Base-by-base conservation (phyloP, 2,113 vertebrate genomes). In the Megaceryle torquata region DNA sequence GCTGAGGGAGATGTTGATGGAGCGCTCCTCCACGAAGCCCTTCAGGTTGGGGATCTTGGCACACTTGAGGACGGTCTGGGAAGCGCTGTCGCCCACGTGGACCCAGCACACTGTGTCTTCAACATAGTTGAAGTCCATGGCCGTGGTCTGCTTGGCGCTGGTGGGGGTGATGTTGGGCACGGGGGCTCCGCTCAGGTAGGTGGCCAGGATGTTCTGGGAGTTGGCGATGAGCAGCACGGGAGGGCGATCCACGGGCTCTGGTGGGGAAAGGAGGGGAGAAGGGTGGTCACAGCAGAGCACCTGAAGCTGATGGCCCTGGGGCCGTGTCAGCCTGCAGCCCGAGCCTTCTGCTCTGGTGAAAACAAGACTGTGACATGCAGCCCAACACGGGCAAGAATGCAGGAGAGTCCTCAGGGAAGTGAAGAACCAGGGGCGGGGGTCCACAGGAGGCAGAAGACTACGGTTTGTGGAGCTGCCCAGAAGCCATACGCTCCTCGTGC, bases 31-130 rank as follows among this genome's bases (percentile, higher is more conserved):
- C 33, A 98, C 98, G 2, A 99, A 99, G 19, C 97, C 97, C 96
- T 99, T 99, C 75, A 99, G 98, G 94, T 99, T 99, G 10, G 98
- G 98, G 97, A 99, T 99, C 92, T 97, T 99, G 97, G 99, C 99
- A 10, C 99, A 99, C 95, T 99, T 99, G 65, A 99, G 98, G 86
- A 99, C 91, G 6, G 99, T 99, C 94, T 99, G 98, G 46, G 98
- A 90, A 4, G 99, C 98, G 0, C 98, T 98, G 97, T 99, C 99
- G 0, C 99, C 99, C 51, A 99, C 98, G 4, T 99, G 98, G 18
- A 99, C 98, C 99, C 99, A 99, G 97, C 99, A 99, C 41, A 99
- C 99, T 0, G 98, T 99, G 97, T 99, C 99, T 10, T 99, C 98
- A 1, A 98, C 92, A 1, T 99, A 99, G 97, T 98, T 98, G 96